These are phyloP conservation scores for Pogona vitticeps DNA, from an alignment of 2,113 vertebrate species.

Conservation along the genomic window DNA sequence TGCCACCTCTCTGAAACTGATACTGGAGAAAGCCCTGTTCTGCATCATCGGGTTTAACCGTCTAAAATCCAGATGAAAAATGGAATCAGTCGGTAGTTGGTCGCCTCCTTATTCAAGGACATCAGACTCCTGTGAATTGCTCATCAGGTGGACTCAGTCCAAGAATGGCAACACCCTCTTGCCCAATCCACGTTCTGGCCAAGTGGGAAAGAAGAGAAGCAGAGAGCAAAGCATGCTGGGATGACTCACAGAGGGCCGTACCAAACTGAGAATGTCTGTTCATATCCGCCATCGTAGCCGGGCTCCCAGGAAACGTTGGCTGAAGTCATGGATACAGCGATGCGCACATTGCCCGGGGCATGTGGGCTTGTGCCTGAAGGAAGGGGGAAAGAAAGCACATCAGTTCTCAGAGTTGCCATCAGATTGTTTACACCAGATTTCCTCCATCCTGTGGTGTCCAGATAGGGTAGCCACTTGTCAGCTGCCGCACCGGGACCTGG, in stretches of 20 bases:
- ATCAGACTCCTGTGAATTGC: neutral
- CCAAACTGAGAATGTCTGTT: slow-evolving; percentile 99
- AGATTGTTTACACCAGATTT: neutral
- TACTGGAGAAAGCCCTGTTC: neutral
- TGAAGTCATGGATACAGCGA: slow-evolving; percentile 90
- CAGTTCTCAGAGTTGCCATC: neutral
- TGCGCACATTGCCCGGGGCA: slow-evolving; percentile 90
- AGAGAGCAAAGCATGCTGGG: slow-evolving; percentile 98
- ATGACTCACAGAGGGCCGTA: slow-evolving; percentile 99
- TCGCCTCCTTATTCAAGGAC: neutral
- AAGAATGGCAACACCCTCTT: rapidly evolving
- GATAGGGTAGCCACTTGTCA: too few species aligned
- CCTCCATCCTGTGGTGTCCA: neutral
- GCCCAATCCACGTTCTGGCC: slow-evolving; percentile 45
- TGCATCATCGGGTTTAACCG: neutral
- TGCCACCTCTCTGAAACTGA: neutral
- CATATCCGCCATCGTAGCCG: slow-evolving; percentile 97
- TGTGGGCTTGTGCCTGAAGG: slow-evolving; percentile 95
- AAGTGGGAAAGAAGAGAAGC: slow-evolving; percentile 80
- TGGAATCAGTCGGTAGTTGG: neutral
- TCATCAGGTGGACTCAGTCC: neutral
- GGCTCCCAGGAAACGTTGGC: slow-evolving; percentile 98
- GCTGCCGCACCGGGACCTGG: too few species aligned
- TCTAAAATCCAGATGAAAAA: neutral
- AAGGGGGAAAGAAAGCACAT: neutral